phyloP scores from a whole-genome alignment of 2,888 invertebrate genomes.

The Diaphora mendica region DNA sequence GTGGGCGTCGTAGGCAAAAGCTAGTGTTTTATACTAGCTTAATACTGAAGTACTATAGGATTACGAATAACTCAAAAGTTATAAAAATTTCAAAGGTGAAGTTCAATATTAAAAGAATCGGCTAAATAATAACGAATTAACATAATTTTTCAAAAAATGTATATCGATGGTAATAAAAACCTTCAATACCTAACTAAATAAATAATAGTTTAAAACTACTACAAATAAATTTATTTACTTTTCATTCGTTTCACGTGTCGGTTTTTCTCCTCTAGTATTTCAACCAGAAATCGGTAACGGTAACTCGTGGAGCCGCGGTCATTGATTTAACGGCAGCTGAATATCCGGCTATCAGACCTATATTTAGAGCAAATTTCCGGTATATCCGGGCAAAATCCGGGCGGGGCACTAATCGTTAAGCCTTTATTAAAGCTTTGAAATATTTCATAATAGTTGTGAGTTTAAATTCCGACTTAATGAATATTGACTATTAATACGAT shows the following conservation, averaged over 20 bases:
- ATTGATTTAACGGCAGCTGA: background rate
- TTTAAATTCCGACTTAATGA: background rate
- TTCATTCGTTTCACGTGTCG: background rate
- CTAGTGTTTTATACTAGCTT: no score
- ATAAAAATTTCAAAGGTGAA: no score
- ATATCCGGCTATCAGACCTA: background rate
- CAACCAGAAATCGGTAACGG: background rate
- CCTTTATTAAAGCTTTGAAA: background rate
- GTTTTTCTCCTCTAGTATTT: background rate
- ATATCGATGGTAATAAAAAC: background rate
- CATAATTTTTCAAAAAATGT: background rate
- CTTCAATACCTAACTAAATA: background rate
- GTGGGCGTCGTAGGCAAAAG: no score
- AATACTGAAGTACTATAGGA: no score
- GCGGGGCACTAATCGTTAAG: background rate
- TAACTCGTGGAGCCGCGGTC: background rate
- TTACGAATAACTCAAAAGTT: no score
- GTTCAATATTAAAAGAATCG: background rate
- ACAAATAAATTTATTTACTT: no score
- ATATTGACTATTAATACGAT: background rate
- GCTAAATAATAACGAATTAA: background rate
- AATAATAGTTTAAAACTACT: background rate
- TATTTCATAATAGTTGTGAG: background rate
- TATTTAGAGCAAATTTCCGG: constrained; percentile 2
- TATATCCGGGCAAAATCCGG: background rate